These are phyloP conservation scores for Eira barbara DNA, from an alignment of 2,113 vertebrate species.

Conservation along the genomic window DNA sequence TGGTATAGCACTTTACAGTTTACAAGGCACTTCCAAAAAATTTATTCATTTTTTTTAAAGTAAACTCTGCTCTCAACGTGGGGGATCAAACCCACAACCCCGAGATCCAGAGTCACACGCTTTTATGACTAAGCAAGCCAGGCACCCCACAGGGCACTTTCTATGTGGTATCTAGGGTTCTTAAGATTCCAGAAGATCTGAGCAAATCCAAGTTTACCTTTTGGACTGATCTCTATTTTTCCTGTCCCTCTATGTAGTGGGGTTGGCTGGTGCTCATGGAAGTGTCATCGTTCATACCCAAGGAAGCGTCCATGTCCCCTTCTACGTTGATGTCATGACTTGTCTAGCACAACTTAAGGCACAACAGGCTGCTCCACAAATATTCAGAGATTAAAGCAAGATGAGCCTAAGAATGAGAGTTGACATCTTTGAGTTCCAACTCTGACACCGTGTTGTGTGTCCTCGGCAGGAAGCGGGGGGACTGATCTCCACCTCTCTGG, in stretches of 20 bases:
- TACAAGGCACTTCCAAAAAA: not conserved
- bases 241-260: too few relatives aligned
- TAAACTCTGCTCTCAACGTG: not conserved
- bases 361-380: not conserved
- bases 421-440: not conserved
- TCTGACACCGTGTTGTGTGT: accelerated
- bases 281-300: not conserved
- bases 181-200: not conserved
- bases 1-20: not conserved
- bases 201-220: not conserved
- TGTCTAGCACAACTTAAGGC: not conserved
- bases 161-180: not conserved
- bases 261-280: not conserved
- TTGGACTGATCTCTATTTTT: not conserved
- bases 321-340: not conserved
- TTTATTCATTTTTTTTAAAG: not conserved
- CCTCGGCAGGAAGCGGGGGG: not conserved
- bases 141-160: not conserved
- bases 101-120: not conserved
- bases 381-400: not conserved
- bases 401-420: not conserved
- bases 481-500: not conserved
- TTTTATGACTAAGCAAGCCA: not conserved
- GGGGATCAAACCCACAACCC: not conserved
- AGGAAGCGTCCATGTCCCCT: not conserved